Conservation (phyloP, 2,113 vertebrate species). For the Eudyptes chrysolophus region DNA sequence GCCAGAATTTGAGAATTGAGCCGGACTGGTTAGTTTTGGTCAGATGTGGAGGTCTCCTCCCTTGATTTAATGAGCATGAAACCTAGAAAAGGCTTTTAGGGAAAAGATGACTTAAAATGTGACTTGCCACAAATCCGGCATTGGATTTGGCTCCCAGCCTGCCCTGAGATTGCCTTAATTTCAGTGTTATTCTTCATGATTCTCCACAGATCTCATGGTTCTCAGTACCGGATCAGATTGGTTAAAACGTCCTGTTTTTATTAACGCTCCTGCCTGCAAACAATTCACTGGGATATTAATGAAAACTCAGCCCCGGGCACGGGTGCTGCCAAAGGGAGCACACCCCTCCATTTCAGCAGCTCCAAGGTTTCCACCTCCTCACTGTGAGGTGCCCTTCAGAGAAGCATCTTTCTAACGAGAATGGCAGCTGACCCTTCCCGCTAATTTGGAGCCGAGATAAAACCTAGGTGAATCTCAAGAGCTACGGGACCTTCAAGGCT, state of each 20-base stretch:
- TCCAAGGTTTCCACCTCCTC: background rate
- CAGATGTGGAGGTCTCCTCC: background rate
- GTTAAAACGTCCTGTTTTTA: background rate
- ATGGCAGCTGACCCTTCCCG: background rate
- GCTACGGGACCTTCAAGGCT: background rate
- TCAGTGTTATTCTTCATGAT: background rate
- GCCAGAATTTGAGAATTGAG: background rate
- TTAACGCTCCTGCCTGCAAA: background rate
- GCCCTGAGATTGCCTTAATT: background rate
- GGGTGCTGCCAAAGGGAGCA: background rate
- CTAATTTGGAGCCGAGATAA: background rate
- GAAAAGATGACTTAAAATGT: background rate
- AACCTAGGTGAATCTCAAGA: background rate
- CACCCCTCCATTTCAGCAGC: background rate
- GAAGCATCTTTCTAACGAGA: background rate
- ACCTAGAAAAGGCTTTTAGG: background rate
- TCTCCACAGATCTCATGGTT: fast-evolving
- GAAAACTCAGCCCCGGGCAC: background rate
- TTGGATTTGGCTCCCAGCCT: background rate
- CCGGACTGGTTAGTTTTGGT: background rate
- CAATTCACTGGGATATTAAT: background rate
- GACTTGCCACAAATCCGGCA: background rate
- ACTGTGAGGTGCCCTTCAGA: background rate
- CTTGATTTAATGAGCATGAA: background rate
- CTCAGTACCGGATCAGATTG: background rate